phyloP scores from a whole-genome alignment of 2,113 vertebrate species.

The Azemiops feae region DNA sequence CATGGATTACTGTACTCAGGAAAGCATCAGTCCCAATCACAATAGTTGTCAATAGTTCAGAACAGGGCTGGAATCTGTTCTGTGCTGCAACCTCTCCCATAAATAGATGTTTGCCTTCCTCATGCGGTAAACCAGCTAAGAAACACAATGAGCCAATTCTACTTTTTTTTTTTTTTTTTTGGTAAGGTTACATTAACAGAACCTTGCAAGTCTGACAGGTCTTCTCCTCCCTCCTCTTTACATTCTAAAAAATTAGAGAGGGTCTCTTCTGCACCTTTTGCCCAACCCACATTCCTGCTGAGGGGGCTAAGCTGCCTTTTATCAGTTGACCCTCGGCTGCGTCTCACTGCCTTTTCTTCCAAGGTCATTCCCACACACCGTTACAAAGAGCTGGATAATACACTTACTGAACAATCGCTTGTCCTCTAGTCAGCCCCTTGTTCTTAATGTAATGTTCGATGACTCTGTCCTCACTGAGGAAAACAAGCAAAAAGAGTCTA shows the following conservation, averaged over 20 bases:
- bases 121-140: neutral
- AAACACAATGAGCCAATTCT: neutral
- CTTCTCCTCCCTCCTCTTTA: neutral
- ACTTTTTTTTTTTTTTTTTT: neutral
- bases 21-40: neutral
- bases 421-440: constrained; percentile 90
- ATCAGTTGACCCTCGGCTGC: neutral
- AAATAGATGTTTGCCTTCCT: neutral
- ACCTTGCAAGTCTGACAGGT: neutral
- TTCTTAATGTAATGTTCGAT: constrained; percentile 90
- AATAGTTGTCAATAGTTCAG: neutral
- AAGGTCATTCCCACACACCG: neutral
- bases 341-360: neutral
- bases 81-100: neutral
- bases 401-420: constrained; percentile 96
- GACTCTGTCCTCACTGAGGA: constrained; percentile 90
- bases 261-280: neutral
- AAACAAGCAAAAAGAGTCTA: constrained; percentile 59
- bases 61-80: neutral
- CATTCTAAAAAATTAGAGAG: neutral
- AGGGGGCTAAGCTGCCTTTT: neutral
- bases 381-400: constrained; percentile 10
- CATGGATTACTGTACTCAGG: neutral
- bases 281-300: neutral
- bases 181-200: neutral